Base-by-base conservation (phyloP, 2,113 vertebrate genomes). In the Oceanites oceanicus region DNA sequence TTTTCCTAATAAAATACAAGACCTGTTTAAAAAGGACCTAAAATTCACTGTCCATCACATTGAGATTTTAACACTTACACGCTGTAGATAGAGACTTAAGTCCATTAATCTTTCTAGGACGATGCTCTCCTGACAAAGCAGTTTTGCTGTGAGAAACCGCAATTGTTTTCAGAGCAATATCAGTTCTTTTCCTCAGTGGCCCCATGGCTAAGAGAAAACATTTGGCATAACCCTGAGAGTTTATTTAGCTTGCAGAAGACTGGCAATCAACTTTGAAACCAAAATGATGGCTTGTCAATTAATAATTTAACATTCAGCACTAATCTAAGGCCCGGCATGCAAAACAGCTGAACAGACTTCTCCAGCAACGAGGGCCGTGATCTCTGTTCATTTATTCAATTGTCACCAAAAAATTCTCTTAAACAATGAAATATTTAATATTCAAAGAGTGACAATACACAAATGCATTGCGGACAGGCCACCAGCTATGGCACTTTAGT, bases 271-370 rank as follows among this genome's bases (percentile, higher is more conserved):
- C 85, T 96, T 90, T 56, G 71, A 68, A 94, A 77, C 50, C 77
- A 72, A 96, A 95, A 78, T 11, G 11, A 93, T 32, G 11, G 58
- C 72, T 63, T 93, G 49, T 72, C 85, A 86, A 94, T 94, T 95
- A 92, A 94, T 94, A 96, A 92, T 95, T 91, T 82, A 93, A n/a
- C 52, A 82, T 67, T 86, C 7, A 0, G 8, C 50, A 47, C 55
- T 82, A 53, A 89, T 49, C 62, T 90, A 50, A 76, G 40, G 50
- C 62, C 59, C 20, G 47, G 66, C 74, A 77, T 88, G 79, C 76
- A 55, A 83, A 96, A 49, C 55, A 91, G 67, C 70, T 67, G 68
- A 96, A 73, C 67, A 94, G 96, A 49, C 87, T 91, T 72, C 86
- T 92, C 72, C 70, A 85, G 80, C 94, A 76, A 79, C 3, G 36